Percentiles rank a stretch among this genome's conserved stretches.
phyloP scores from a whole-genome alignment of 1,140 invertebrate species.

The Rhagoletis zephyria region DNA sequence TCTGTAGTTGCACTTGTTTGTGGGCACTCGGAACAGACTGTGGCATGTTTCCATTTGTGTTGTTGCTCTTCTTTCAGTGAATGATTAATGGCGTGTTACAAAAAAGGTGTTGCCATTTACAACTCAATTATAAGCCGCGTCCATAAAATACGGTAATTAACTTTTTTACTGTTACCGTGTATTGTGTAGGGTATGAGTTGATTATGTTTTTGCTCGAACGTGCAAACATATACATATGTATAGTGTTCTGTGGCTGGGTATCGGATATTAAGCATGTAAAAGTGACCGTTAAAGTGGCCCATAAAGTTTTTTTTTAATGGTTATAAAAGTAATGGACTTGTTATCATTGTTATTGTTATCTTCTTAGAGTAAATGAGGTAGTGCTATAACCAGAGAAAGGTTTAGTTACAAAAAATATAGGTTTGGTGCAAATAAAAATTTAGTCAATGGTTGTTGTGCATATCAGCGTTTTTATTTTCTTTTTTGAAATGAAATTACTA shows the following conservation, averaged over 20 bases:
- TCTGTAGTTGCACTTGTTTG: not conserved
- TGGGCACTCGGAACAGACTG: not conserved
- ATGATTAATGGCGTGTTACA: constrained; percentile 44
- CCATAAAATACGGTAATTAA: constrained; percentile 47
- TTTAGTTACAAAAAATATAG: too few relatives aligned
- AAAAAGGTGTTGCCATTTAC: constrained; percentile 47
- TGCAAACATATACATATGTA: not conserved
- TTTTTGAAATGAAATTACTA: too few relatives aligned
- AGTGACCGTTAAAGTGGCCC: not conserved
- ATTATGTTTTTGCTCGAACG: not conserved
- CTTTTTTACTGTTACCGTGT: constrained; percentile 28
- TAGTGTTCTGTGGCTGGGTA: not conserved
- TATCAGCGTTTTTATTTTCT: too few relatives aligned
- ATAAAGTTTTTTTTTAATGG: constrained; percentile 33
- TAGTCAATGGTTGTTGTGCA: too few relatives aligned
- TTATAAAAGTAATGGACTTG: constrained; percentile 2
- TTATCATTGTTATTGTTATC: not conserved
- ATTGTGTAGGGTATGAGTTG: not conserved
- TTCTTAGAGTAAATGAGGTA: not conserved
- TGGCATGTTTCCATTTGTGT: not conserved
- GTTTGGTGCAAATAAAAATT: too few relatives aligned
- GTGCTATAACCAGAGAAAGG: not conserved
- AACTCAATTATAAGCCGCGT: constrained; percentile 35
- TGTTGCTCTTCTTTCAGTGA: not conserved
- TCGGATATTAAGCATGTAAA: constrained; percentile 21